Evolutionary conservation across 2,797 vertebrate species (phyloP).

Genomic region (Mus caroli): DNA sequence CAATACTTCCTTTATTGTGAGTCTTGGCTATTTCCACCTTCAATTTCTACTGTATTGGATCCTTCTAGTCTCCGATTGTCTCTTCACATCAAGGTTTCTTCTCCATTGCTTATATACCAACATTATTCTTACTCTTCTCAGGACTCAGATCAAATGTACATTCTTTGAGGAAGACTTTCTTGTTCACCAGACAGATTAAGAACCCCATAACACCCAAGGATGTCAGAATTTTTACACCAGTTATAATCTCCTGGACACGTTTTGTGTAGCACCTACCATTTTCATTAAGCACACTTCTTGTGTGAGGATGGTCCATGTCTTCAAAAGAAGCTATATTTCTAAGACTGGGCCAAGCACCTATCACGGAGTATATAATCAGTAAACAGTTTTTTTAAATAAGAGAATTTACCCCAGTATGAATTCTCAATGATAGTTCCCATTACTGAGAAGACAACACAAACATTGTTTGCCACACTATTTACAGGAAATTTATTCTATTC

Average conservation of each 20-base stretch:
- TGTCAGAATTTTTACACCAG: not conserved
- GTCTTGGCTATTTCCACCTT: not conserved
- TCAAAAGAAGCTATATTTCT: not conserved
- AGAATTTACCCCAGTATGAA: not conserved
- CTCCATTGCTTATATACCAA: not conserved
- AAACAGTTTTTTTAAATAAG: not conserved
- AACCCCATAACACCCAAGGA: not conserved
- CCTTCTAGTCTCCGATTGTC: not conserved
- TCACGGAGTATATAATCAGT: not conserved
- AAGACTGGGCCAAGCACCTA: not conserved
- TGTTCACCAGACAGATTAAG: not conserved
- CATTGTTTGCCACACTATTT: not conserved
- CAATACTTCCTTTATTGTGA: conserved; percentile 1
- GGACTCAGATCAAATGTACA: not conserved
- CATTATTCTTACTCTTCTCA: not conserved
- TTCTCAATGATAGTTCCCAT: not conserved
- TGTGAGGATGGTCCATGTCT: not conserved
- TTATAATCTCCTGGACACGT: not conserved
- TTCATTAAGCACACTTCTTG: not conserved
- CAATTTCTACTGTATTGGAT: not conserved
- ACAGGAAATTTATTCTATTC: not conserved
- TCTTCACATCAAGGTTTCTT: not conserved
- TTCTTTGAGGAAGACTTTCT: not conserved
- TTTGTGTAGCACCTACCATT: not conserved
- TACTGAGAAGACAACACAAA: conserved; percentile 17